Conservation (phyloP, 2,113 vertebrate species). For the Caloenas nicobarica region DNA sequence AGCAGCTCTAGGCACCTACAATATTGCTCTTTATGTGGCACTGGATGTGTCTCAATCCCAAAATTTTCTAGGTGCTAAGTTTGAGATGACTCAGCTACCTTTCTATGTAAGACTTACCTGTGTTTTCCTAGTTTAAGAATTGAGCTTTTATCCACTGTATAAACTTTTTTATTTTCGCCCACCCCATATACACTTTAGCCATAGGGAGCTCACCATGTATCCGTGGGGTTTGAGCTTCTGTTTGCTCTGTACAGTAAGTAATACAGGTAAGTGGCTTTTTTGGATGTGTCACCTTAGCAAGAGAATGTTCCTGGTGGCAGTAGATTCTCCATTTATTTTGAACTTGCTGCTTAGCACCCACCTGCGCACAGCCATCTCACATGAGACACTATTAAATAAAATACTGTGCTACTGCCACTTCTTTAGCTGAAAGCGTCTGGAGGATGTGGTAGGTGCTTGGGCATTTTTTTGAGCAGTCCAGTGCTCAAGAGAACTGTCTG, state of each 20-base stretch:
- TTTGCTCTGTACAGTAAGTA: not conserved
- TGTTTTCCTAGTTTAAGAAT: not conserved
- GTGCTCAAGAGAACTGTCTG: not conserved
- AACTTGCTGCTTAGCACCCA: not conserved
- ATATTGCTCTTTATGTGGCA: not conserved
- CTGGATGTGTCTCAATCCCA: not conserved
- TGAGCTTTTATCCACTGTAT: not conserved
- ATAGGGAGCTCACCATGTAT: not conserved
- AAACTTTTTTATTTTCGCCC: not conserved
- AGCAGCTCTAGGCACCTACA: not conserved
- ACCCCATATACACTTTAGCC: not conserved
- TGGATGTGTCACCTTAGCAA: not conserved
- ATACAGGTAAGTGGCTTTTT: not conserved
- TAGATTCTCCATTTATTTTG: not conserved
- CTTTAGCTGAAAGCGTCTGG: not conserved
- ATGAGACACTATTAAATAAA: not conserved
- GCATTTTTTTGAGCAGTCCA: not conserved
- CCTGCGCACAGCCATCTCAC: not conserved
- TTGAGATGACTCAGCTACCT: not conserved
- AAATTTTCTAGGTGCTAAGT: not conserved
- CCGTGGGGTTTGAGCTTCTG: not conserved
- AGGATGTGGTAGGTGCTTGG: not conserved
- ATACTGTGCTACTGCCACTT: not conserved
- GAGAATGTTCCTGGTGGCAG: not conserved
- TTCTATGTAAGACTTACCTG: not conserved